Conservation (phyloP, 2,113 vertebrate species). For the Lepisosteus osseus region DNA sequence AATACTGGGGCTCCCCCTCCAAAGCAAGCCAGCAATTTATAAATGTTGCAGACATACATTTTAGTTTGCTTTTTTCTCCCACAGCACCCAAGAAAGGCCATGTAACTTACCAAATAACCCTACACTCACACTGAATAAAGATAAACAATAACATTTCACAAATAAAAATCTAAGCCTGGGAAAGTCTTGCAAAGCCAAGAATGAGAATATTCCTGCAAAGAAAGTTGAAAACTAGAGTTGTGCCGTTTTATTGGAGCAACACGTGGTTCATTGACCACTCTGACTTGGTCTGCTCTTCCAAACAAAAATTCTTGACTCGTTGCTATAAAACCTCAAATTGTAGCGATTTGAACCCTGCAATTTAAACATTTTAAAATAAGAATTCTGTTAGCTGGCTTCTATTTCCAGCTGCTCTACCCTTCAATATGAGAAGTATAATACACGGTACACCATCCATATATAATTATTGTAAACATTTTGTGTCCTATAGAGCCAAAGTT, state of each 20-base stretch:
- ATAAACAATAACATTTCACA: too few relatives aligned
- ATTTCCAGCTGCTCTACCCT: neutral
- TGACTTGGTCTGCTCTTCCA: slow-evolving; percentile 41
- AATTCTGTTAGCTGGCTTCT: neutral
- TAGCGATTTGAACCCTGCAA: slow-evolving; percentile 15
- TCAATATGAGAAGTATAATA: neutral
- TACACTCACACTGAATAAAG: too few relatives aligned
- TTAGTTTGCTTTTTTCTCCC: slow-evolving; percentile 24
- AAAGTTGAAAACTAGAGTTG: too few relatives aligned
- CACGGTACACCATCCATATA: too few relatives aligned
- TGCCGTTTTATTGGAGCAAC: too few relatives aligned
- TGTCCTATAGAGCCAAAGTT: too few relatives aligned
- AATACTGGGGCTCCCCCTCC: slow-evolving; percentile 12
- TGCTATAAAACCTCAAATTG: neutral
- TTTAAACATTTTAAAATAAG: neutral
- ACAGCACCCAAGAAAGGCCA: slow-evolving; percentile 30
- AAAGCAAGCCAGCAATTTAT: slow-evolving; percentile 44
- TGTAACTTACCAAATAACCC: too few relatives aligned
- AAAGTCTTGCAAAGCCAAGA: too few relatives aligned
- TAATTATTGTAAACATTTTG: too few relatives aligned
- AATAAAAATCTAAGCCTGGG: too few relatives aligned
- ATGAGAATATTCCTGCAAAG: too few relatives aligned
- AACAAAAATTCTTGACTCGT: neutral
- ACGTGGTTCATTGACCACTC: slow-evolving; percentile 41
- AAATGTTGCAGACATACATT: slow-evolving; percentile 11